Percentiles rank a stretch among this genome's conserved stretches.
phyloP scores from a whole-genome alignment of 2,888 invertebrate species.

The Tanypteryx hageni region DNA sequence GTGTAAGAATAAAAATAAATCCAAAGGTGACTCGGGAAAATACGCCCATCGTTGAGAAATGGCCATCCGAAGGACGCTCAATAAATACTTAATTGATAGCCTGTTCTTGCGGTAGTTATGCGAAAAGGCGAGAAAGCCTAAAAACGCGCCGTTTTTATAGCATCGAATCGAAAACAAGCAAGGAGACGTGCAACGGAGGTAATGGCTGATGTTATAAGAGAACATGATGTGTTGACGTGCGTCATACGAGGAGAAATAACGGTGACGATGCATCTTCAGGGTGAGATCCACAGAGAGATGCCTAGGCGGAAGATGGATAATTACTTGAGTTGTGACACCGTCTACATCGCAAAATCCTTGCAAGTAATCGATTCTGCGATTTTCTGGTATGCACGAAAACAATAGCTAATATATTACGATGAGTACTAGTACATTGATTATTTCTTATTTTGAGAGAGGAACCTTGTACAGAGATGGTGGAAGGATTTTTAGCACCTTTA shows the following conservation, averaged over 20 bases:
- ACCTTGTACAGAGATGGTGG: no score
- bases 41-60: background rate
- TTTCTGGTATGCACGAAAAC: no score
- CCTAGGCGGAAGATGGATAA: background rate
- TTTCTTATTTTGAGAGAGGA: no score
- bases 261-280: background rate
- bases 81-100: background rate
- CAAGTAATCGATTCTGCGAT: no score
- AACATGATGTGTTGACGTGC: background rate
- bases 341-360: no score
- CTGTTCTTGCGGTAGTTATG: background rate
- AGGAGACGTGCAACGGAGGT: background rate
- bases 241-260: background rate
- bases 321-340: background rate
- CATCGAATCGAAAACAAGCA: background rate
- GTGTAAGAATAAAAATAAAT: background rate
- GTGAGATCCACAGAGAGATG: no score
- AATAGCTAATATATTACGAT: no score
- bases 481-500: no score
- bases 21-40: background rate
- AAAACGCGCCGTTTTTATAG: background rate
- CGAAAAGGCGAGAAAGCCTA: background rate
- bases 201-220: background rate
- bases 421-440: no score
- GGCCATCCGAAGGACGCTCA: background rate